phyloP scores from a whole-genome alignment of 2,113 vertebrate species.

The Muscicapa adusta region DNA sequence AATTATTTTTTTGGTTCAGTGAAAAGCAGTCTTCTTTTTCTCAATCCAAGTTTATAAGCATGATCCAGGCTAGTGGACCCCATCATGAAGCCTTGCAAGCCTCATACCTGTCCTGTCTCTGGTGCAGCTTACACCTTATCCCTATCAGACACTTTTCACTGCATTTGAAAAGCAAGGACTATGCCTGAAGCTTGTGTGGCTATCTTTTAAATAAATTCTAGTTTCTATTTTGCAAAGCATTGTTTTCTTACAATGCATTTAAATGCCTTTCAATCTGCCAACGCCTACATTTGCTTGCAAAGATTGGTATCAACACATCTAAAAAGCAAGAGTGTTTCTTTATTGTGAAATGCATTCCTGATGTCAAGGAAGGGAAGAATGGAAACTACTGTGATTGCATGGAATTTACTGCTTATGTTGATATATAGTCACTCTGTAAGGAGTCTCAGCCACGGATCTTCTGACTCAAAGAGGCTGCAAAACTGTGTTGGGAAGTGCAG shows the following conservation, averaged over 20 bases:
- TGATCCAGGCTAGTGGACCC: not conserved
- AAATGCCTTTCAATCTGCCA: not conserved
- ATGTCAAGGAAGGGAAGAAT: not conserved
- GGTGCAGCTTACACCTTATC: not conserved
- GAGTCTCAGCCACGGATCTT: not conserved
- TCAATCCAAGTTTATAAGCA: not conserved
- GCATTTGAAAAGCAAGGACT: not conserved
- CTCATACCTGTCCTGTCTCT: not conserved
- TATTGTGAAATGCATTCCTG: fast-evolving
- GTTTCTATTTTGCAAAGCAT: not conserved
- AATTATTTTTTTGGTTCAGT: not conserved
- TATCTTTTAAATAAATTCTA: not conserved
- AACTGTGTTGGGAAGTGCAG: not conserved
- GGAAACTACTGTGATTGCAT: not conserved
- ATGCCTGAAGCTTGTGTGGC: not conserved
- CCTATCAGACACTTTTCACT: not conserved
- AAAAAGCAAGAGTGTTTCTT: not conserved
- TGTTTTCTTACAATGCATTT: not conserved
- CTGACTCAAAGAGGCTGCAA: not conserved
- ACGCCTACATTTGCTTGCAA: not conserved
- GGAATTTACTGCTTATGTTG: not conserved
- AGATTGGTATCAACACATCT: not conserved
- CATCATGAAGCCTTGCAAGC: not conserved
- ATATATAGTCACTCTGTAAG: not conserved
- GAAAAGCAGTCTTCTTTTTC: not conserved